Evolutionary conservation across 1,140 invertebrate species (phyloP).

Genomic region (Zaprionus taronus): DNA sequence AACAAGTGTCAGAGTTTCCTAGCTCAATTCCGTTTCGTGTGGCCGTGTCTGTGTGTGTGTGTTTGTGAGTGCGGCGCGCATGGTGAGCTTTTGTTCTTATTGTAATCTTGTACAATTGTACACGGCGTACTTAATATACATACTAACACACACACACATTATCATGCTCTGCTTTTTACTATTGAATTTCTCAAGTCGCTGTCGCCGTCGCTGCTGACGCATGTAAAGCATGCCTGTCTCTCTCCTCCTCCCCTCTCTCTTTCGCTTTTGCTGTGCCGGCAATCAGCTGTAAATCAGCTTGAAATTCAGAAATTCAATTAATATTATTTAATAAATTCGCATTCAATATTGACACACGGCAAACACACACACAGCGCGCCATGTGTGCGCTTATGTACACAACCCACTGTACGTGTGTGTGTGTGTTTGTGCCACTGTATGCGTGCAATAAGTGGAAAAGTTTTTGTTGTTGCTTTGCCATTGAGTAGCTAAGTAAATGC

Average conservation of each 20-base stretch:
- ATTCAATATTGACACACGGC: slow-evolving; percentile 52
- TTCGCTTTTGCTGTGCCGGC: slow-evolving; percentile 7
- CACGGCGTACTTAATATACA: slow-evolving; percentile 36
- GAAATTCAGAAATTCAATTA: slow-evolving; percentile 64
- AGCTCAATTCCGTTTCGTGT: slow-evolving; percentile 64
- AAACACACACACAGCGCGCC: slow-evolving; percentile 31
- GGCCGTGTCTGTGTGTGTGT: slow-evolving; percentile 42
- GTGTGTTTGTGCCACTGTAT: neutral
- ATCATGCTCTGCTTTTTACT: slow-evolving; percentile 70
- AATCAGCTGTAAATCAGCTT: slow-evolving; percentile 70
- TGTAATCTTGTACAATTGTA: slow-evolving; percentile 33
- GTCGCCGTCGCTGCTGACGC: slow-evolving; percentile 51
- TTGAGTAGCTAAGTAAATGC: slow-evolving; percentile 34
- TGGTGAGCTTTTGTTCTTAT: slow-evolving; percentile 54
- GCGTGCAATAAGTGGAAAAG: slow-evolving; percentile 60
- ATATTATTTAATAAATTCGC: slow-evolving; percentile 71
- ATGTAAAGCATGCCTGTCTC: slow-evolving; percentile 56
- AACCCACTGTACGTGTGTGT: neutral
- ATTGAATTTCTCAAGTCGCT: slow-evolving; percentile 70
- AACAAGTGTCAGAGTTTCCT: slow-evolving; percentile 50
- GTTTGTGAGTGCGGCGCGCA: slow-evolving; percentile 32
- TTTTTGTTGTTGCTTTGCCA: slow-evolving; percentile 47
- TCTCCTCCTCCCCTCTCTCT: slow-evolving; percentile 21
- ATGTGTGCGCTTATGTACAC: slow-evolving; percentile 25
- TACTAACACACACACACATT: slow-evolving; percentile 35